Percentiles rank a stretch among this genome's conserved stretches.
phyloP scores from a whole-genome alignment of 2,888 invertebrate genomes.

The Apantesis nais region DNA sequence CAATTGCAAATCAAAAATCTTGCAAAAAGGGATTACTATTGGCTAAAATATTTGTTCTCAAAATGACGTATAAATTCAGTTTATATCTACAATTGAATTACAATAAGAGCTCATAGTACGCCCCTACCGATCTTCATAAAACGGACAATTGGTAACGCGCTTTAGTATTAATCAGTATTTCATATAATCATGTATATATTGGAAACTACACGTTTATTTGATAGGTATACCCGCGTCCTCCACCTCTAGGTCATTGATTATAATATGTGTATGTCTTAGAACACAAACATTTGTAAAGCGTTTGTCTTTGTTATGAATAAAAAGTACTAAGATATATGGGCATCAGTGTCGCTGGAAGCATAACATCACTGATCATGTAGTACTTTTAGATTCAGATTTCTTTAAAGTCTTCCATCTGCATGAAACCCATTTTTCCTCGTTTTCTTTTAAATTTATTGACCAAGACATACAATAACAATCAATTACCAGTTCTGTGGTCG shows the following conservation, averaged over 20 bases:
- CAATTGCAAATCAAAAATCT: too few species aligned
- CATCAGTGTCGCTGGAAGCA: not conserved
- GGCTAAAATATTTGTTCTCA: too few species aligned
- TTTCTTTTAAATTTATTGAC: conserved; percentile 5
- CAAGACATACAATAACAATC: conserved; percentile 44
- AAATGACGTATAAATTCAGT: too few species aligned
- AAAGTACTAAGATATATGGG: not conserved
- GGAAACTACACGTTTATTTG: not conserved
- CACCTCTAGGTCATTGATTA: not conserved
- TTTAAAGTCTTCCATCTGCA: not conserved
- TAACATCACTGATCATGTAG: not conserved
- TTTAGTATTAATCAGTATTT: not conserved
- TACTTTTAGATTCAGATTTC: not conserved
- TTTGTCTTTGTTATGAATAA: not conserved
- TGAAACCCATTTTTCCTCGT: not conserved
- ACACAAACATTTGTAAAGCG: not conserved
- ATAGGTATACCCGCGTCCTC: not conserved
- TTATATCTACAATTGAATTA: too few species aligned
- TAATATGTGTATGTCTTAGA: not conserved
- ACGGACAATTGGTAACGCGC: not conserved
- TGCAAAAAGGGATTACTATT: too few species aligned
- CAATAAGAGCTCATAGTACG: too few species aligned
- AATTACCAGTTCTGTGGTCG: conserved; percentile 47
- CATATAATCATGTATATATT: not conserved
- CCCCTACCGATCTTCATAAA: not conserved